Evolutionary conservation across 2,888 invertebrate genomes (phyloP), one percentile per base, ranked within the genome.

Genomic region (Ormyrus pomaceus): DNA sequence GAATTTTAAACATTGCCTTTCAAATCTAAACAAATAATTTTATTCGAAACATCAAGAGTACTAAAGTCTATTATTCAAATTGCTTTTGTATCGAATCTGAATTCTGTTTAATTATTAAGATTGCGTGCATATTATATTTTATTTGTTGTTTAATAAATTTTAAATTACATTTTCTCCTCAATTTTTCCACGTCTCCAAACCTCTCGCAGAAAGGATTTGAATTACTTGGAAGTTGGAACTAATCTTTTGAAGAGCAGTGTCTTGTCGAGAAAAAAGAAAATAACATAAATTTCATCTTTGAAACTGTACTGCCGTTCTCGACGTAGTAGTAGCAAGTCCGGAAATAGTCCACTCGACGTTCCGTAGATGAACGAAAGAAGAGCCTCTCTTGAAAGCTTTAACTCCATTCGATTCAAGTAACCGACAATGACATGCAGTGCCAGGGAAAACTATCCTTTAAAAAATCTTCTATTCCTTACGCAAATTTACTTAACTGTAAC

Each of bases 331-430:
- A 66, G 64, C 65, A 19, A 65, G 55, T 75, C 75, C 71, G 76
- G 76, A 80, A 76, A 80, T 77, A 77, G 73, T 73, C 73, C 72
- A 80, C 80, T 80, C 64, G 76, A 80, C 69, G 56, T 64, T 80
- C 77, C 59, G 69, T 73, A 64, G 68, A 68, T 64, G 69, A 68
- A 70, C 59, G 69, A 64, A 72, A 75, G 80, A 72, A 68, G 61
- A 61, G 66, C 62, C 62, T 68, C 74, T 74, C 71, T 77, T 80
- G 64, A 77, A 69, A 77, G 62, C 46, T 77, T 19, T 53, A 48
- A 61, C 68, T 68, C 19, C 48, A 77, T 48, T 69, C 46, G 50
- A 56, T 73, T 74, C 69, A 64, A 74, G 64, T 80, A 59, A 58
- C 50, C 59, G 64, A 68, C 64, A 64, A 72, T 69, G 56, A 79